These are phyloP conservation scores for Xyrichtys novacula DNA, from an alignment of 2,797 vertebrate species.

Conservation along the genomic window DNA sequence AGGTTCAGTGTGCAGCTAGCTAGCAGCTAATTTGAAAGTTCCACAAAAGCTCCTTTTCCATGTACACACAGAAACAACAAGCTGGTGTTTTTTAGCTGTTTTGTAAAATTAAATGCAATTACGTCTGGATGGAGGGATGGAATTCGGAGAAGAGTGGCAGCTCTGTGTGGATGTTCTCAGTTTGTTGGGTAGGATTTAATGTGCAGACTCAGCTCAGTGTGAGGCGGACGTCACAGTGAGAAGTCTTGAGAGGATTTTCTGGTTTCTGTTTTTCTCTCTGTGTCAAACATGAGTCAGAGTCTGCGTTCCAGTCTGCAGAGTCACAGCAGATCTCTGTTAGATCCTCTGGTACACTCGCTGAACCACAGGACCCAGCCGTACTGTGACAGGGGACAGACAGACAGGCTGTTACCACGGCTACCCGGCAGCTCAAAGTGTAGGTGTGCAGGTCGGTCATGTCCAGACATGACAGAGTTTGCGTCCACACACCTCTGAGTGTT, in stretches of 20 bases:
- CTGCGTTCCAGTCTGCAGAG: slow-evolving; percentile 18
- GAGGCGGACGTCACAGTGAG: neutral
- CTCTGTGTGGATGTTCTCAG: neutral
- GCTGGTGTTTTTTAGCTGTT: neutral
- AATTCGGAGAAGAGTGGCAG: neutral
- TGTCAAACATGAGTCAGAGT: slow-evolving; percentile 28
- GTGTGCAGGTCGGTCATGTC: slow-evolving; percentile 50
- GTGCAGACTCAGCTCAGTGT: slow-evolving; percentile 1
- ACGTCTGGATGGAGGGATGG: neutral
- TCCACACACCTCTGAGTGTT: slow-evolving; percentile 27
- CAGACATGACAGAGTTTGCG: slow-evolving; percentile 41
- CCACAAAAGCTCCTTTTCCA: neutral
- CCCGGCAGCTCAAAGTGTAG: slow-evolving; percentile 42
- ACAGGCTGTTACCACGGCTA: slow-evolving; percentile 25
- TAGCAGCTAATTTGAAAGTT: neutral
- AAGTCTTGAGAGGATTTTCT: neutral
- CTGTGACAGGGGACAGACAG: neutral
- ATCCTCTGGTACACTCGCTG: neutral
- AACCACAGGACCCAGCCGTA: neutral
- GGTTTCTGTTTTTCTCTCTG: neutral
- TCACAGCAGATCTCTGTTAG: slow-evolving; percentile 2
- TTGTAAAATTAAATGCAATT: neutral
- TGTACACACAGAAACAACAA: neutral
- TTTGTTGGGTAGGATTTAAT: neutral
- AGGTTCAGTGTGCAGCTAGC: neutral